Evolutionary conservation across 2,113 vertebrate genomes (phyloP).

Genomic region (Rhombomys opimus): DNA sequence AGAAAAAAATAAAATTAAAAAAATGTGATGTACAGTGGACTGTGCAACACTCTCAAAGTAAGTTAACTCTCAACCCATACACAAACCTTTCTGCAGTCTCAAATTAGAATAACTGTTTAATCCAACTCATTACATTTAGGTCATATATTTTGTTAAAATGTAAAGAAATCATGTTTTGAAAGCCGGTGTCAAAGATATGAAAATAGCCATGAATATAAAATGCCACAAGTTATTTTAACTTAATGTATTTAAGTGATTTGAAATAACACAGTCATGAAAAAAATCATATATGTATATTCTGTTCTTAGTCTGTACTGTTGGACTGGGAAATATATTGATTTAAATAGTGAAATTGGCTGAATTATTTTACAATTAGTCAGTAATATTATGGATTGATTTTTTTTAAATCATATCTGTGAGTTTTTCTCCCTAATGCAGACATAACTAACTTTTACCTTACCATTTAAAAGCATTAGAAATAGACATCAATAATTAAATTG

Average conservation of each 20-base stretch:
- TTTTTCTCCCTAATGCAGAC: slow-evolving; percentile 26
- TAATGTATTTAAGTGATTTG: background rate
- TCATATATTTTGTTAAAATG: slow-evolving; percentile 12
- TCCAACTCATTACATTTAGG: background rate
- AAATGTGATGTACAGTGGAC: background rate
- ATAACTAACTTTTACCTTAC: slow-evolving; percentile 47
- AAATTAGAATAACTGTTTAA: background rate
- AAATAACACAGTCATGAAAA: slow-evolving; percentile 1
- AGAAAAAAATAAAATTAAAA: too few relatives aligned
- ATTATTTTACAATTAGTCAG: slow-evolving; percentile 32
- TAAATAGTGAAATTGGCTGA: background rate
- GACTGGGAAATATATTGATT: slow-evolving; percentile 33
- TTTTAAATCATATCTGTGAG: background rate
- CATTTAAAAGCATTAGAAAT: slow-evolving; percentile 3
- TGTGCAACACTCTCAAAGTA: background rate
- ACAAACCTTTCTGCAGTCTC: background rate
- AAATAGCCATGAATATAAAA: background rate
- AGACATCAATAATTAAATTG: slow-evolving; percentile 73
- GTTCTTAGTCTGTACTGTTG: background rate
- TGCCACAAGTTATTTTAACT: background rate
- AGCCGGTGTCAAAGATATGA: background rate
- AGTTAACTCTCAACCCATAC: background rate
- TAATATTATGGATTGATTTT: slow-evolving; percentile 24
- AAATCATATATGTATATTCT: background rate
- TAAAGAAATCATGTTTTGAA: background rate